Evolutionary conservation across 1,140 invertebrate genomes (phyloP).

Genomic region (Drosophila burlai): DNA sequence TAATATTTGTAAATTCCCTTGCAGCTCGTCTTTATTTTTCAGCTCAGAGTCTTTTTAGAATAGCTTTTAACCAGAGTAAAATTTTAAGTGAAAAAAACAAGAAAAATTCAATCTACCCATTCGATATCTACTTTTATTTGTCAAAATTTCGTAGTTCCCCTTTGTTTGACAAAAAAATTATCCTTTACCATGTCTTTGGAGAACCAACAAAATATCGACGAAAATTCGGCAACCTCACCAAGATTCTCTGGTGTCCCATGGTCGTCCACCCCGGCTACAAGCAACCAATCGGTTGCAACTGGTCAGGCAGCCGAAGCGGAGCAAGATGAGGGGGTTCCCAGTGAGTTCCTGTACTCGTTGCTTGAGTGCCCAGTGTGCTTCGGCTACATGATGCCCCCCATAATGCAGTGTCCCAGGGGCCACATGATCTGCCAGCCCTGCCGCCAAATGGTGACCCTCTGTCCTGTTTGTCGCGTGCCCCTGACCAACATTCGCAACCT

Average conservation of each 20-base stretch:
- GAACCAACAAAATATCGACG: not conserved
- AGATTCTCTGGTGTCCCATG: not conserved
- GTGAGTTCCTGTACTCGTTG: conserved; percentile 94
- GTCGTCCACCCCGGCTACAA: not conserved
- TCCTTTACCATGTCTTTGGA: not conserved
- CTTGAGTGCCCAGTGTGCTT: conserved; percentile 99
- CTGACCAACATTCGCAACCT: conserved; percentile 98
- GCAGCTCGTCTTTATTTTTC: not conserved
- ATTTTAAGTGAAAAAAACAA: conserved; percentile 39
- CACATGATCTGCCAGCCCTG: conserved; percentile 97
- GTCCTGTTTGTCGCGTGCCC: conserved; percentile 98
- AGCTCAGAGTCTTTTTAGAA: not conserved
- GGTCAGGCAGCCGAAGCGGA: not conserved
- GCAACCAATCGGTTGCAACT: not conserved
- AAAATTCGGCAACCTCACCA: not conserved
- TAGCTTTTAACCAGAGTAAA: conserved; percentile 57
- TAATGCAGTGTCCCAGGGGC: conserved; percentile 94
- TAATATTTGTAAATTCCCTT: not conserved
- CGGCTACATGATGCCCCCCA: conserved; percentile 99
- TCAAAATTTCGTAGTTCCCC: not conserved
- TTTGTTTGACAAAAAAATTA: no score
- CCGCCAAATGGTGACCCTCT: conserved; percentile 96
- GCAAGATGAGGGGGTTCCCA: conserved; percentile 9
- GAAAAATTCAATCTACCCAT: not conserved
- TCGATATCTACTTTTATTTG: not conserved